A percentile compares a stretch with the other conserved stretches of the same genome.
phyloP scores from a whole-genome alignment of 2,797 vertebrate genomes.

The Myotis vivesi region DNA sequence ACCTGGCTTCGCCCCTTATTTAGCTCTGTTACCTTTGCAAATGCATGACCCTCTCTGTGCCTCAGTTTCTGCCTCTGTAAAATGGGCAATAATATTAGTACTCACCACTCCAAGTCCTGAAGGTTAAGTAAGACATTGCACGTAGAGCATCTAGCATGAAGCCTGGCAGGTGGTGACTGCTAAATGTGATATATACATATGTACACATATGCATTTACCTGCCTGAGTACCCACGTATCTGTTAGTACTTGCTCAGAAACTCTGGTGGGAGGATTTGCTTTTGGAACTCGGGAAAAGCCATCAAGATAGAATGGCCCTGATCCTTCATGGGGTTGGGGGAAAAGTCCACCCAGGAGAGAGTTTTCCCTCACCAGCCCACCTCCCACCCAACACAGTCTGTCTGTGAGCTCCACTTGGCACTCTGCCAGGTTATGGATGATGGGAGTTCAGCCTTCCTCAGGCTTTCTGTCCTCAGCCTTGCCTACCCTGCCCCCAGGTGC shows the following conservation, averaged over 20 bases:
- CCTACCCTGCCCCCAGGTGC: background rate
- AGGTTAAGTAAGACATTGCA: background rate
- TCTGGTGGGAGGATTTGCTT: background rate
- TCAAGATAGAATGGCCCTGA: background rate
- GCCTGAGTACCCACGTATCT: no score
- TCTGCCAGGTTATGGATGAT: background rate
- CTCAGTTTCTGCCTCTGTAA: constrained; percentile 36
- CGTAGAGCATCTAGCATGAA: background rate
- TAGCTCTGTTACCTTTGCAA: background rate
- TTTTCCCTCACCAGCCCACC: background rate
- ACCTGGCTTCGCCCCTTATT: background rate
- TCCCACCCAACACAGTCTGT: background rate
- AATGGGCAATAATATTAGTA: background rate
- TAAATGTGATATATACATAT: background rate
- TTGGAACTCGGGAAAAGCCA: constrained; percentile 48
- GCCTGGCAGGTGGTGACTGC: background rate
- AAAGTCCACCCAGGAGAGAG: background rate
- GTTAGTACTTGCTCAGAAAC: background rate
- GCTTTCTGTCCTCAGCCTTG: background rate
- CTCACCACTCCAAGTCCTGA: background rate
- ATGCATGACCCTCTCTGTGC: background rate
- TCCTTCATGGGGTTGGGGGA: background rate
- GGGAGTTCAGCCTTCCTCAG: background rate
- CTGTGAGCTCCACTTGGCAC: background rate
- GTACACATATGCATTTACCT: background rate